These are phyloP conservation scores for Aricia agestis DNA, from an alignment of 1,140 invertebrate species.

Conservation along the genomic window DNA sequence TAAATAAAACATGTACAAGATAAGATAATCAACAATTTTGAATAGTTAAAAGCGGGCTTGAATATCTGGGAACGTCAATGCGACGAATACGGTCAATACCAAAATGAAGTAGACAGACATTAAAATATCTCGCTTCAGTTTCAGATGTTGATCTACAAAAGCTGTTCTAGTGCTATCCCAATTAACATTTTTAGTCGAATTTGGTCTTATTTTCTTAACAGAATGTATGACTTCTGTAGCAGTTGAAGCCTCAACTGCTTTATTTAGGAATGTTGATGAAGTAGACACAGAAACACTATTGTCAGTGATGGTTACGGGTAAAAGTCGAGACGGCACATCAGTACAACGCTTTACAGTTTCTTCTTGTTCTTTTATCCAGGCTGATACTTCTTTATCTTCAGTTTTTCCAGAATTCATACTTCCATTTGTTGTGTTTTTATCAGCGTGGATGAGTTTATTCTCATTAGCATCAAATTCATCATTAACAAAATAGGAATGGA, in stretches of 20 bases:
- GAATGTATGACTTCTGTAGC: constrained; percentile 34
- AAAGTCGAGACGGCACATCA: constrained; percentile 44
- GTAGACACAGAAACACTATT: constrained; percentile 27
- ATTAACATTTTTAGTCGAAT: constrained; percentile 5
- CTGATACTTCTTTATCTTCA: constrained; percentile 48
- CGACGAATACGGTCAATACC: constrained; percentile 61
- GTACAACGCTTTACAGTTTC: constrained; percentile 38
- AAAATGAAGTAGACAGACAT: constrained; percentile 63
- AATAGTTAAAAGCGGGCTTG: not conserved
- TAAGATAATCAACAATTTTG: not conserved
- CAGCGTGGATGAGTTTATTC: constrained; percentile 14
- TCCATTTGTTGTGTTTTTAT: not conserved
- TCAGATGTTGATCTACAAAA: constrained; percentile 42
- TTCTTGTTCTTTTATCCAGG: constrained; percentile 32
- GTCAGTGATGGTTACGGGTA: constrained; percentile 27
- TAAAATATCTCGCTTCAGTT: constrained; percentile 60
- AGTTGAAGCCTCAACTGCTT: constrained; percentile 35
- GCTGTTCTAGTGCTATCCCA: constrained; percentile 13
- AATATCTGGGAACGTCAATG: constrained; percentile 52
- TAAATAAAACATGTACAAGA: constrained; percentile 5
- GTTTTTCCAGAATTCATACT: constrained; percentile 18
- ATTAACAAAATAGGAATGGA: constrained; percentile 37
- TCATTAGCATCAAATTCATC: constrained; percentile 21
- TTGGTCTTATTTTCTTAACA: no score
- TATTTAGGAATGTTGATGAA: not conserved